A percentile compares a stretch with the other conserved stretches of the same genome.
phyloP scores from a whole-genome alignment of 2,797 vertebrate species.

The Serranus cabrilla region DNA sequence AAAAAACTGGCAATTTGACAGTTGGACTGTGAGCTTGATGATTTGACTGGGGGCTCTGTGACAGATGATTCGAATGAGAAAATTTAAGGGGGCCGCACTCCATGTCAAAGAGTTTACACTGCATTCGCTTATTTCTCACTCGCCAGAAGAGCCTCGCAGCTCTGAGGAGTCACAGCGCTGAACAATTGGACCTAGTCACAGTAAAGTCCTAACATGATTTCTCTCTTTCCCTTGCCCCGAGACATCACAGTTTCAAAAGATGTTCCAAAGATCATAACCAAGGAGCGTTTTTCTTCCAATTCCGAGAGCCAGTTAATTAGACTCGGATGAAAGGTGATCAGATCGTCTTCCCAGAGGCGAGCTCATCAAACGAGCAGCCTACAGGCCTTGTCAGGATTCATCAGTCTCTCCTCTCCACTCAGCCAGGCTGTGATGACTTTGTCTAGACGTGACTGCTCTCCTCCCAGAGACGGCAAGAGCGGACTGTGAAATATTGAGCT shows the following conservation, averaged over 20 bases:
- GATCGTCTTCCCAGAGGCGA: conserved; percentile 51
- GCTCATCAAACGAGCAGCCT: conserved; percentile 63
- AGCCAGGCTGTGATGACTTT: conserved; percentile 55
- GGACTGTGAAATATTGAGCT: conserved; percentile 62
- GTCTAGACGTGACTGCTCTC: conserved; percentile 59
- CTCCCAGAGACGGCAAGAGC: conserved; percentile 30
- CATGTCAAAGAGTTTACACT: conserved; percentile 57
- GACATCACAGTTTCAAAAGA: conserved; percentile 29
- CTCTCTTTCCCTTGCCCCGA: conserved; percentile 21
- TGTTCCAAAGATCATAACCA: conserved; percentile 35
- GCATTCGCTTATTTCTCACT: conserved; percentile 50
- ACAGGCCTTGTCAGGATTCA: conserved; percentile 68
- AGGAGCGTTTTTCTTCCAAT: conserved; percentile 45
- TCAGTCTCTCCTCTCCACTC: conserved; percentile 61
- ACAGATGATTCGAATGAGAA: conserved; percentile 68
- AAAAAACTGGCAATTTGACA: conserved; percentile 41
- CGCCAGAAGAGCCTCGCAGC: conserved; percentile 31
- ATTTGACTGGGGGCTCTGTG: conserved; percentile 54
- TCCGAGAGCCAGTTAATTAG: conserved; percentile 56
- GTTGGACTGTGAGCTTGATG: conserved; percentile 38
- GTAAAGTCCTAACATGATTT: conserved; percentile 19
- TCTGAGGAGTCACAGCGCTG: neutral
- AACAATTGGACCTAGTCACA: conserved; percentile 32
- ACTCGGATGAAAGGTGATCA: conserved; percentile 69
- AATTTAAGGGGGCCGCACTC: conserved; percentile 29